Evolutionary conservation across 1,140 invertebrate species (phyloP), one percentile per base, ranked within the genome.

Genomic region (Glomeris maerens): DNA sequence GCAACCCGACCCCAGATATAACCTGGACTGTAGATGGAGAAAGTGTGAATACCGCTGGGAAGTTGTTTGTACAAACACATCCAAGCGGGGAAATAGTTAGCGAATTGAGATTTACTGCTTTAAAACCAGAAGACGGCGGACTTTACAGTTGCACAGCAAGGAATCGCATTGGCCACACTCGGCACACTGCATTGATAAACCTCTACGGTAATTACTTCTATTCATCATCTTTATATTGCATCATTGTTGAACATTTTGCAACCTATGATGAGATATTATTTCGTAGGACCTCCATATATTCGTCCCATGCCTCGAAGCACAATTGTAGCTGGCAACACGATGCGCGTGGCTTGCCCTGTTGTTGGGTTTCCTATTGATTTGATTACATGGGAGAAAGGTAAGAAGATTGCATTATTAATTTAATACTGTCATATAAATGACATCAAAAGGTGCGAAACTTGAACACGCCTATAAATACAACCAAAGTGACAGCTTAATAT

Each of bases 331-430:
- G 89, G 88, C 52, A 85, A 92, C 63, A 85, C 77, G 13, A 74
- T 92, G 52, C 73, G 81, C 57, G 81, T 96, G 59, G 7, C 85
- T 52, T 95, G 91, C 63, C 88, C 90, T 4, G 90, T 94, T 13
- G 88, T 89, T 56, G 92, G 92, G 47, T 88, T 92, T 66, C 92
- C 92, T 3, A 88, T 95, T 55, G 83, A 90, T 56, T 82, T 82
- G 38, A 89, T 95, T 57, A 81, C 84, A 14, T 96, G 92, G 91
- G 88, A 91, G 67, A 78, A 87, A 69, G 88, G 73, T 76, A 59
- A 57, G 59, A 45, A 3, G 14, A 40, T 26, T 36, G 31, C 31
- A 10, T 36, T 36, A 10, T 36, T 17, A 36, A 36, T 36, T 17
- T 36, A 36, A 36, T 36, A n/a, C n/a, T n/a, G n/a, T n/a, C n/a